phyloP scores from a whole-genome alignment of 2,797 vertebrate species.

The Lithobates sylvaticus region DNA sequence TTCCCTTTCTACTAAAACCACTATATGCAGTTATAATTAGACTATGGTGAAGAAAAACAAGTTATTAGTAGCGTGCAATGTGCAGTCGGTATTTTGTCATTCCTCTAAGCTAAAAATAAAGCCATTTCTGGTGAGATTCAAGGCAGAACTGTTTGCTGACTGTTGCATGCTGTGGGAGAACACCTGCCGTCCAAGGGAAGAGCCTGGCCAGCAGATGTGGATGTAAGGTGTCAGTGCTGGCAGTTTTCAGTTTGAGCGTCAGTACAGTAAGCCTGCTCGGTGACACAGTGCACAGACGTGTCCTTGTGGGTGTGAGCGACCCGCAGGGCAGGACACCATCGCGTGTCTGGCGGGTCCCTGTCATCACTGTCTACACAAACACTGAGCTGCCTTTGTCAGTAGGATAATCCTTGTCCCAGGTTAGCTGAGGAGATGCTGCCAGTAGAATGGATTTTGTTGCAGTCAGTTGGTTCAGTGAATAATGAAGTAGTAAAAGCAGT shows the following conservation, averaged over 20 bases:
- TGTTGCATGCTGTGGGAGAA: slow-evolving; percentile 41
- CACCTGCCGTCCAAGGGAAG: slow-evolving; percentile 43
- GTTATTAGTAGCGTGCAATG: too few relatives aligned
- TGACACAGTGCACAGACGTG: neutral
- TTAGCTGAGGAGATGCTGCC: slow-evolving; percentile 39
- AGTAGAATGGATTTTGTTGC: slow-evolving; percentile 26
- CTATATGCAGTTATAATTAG: too few relatives aligned
- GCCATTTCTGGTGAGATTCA: neutral
- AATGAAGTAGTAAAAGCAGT: slow-evolving; percentile 25
- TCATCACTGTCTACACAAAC: slow-evolving; percentile 38
- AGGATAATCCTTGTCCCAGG: slow-evolving; percentile 36
- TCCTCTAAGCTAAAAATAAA: slow-evolving; percentile 22
- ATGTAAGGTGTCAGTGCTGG: slow-evolving; percentile 40
- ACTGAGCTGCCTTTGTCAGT: slow-evolving; percentile 15
- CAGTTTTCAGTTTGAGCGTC: slow-evolving; percentile 24
- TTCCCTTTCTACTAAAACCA: too few relatives aligned
- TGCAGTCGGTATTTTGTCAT: slow-evolving; percentile 3
- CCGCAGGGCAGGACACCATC: slow-evolving; percentile 12
- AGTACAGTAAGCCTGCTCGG: neutral
- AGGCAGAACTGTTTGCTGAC: slow-evolving; percentile 24
- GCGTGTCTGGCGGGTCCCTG: slow-evolving; percentile 21
- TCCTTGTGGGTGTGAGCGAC: neutral
- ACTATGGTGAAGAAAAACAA: too few relatives aligned
- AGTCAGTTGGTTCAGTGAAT: slow-evolving; percentile 41
- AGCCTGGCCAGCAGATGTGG: slow-evolving; percentile 2